A percentile compares a stretch with the other conserved stretches of the same genome.
Conservation (phyloP, 2,113 vertebrate species). For the Ciconia maguari region DNA sequence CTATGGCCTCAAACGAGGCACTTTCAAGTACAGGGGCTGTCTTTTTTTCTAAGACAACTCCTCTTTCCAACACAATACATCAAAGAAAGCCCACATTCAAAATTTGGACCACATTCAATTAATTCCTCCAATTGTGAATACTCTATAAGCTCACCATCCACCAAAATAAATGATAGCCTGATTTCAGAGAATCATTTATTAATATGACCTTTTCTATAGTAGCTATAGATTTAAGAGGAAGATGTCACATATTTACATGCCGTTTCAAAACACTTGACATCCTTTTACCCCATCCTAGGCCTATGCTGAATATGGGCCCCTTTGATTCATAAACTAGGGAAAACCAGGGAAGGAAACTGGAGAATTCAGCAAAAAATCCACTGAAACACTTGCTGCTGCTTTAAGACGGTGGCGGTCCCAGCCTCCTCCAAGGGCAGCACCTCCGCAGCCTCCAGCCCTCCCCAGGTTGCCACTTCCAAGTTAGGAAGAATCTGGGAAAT, state of each 20-base stretch:
- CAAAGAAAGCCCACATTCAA: background rate
- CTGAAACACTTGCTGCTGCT: background rate
- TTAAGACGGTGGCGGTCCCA: background rate
- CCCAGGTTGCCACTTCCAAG: conserved; percentile 42
- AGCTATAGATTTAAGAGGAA: background rate
- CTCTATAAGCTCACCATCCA: background rate
- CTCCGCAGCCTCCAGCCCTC: conserved; percentile 18
- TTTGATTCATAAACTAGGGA: background rate
- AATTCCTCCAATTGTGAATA: background rate
- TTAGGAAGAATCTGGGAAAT: conserved; percentile 47
- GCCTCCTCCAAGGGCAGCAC: background rate
- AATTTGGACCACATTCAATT: background rate
- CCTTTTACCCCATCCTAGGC: background rate
- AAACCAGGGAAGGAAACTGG: background rate
- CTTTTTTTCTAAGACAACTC: background rate
- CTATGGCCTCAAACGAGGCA: background rate
- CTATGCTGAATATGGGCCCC: background rate
- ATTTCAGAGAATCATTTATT: background rate
- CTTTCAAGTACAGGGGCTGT: background rate
- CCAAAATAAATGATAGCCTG: background rate
- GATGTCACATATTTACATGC: background rate
- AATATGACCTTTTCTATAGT: background rate
- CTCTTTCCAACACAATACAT: background rate
- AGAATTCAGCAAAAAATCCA: conserved; percentile 17
- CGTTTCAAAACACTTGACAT: background rate